Percentiles rank a stretch among this genome's conserved stretches.
phyloP scores from a whole-genome alignment of 1,140 invertebrate genomes.

The Psix sp. region DNA sequence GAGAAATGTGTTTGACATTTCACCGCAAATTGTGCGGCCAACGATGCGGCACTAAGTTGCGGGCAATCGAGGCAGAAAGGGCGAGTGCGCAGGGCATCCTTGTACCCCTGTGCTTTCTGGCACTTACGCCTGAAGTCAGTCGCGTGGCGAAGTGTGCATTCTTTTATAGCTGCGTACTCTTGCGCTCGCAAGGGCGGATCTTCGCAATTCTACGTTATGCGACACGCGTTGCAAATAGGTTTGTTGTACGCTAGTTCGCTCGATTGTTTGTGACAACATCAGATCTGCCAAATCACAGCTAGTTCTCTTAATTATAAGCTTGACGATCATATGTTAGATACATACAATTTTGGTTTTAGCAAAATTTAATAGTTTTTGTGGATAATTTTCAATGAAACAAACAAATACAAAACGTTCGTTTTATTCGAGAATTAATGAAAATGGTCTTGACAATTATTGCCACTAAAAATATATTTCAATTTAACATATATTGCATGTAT shows the following conservation, averaged over 20 bases:
- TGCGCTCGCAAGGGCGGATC: conserved; percentile 29
- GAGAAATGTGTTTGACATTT: conserved; percentile 57
- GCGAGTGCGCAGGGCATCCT: conserved; percentile 32
- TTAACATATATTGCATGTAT: too few species aligned
- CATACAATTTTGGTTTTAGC: too few species aligned
- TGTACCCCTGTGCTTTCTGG: conserved; percentile 41
- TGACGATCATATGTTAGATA: not conserved
- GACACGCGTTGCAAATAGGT: conserved; percentile 54
- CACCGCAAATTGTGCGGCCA: conserved; percentile 53
- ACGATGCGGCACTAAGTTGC: conserved; percentile 55
- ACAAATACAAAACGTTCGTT: too few species aligned
- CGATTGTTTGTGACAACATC: conserved; percentile 57
- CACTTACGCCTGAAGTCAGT: conserved; percentile 46
- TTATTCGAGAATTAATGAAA: too few species aligned
- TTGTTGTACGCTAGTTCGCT: conserved; percentile 38
- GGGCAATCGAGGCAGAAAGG: conserved; percentile 41
- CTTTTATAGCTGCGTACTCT: conserved; percentile 39
- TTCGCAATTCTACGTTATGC: conserved; percentile 35
- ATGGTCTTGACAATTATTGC: too few species aligned
- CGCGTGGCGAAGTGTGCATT: conserved; percentile 57
- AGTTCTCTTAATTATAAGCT: conserved; percentile 41
- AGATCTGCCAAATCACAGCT: conserved; percentile 31
- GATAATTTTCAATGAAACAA: too few species aligned
- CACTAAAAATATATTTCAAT: too few species aligned
- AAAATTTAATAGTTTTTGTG: too few species aligned